Conservation (phyloP, 2,888 invertebrate species). For the Parnassius mnemosyne region DNA sequence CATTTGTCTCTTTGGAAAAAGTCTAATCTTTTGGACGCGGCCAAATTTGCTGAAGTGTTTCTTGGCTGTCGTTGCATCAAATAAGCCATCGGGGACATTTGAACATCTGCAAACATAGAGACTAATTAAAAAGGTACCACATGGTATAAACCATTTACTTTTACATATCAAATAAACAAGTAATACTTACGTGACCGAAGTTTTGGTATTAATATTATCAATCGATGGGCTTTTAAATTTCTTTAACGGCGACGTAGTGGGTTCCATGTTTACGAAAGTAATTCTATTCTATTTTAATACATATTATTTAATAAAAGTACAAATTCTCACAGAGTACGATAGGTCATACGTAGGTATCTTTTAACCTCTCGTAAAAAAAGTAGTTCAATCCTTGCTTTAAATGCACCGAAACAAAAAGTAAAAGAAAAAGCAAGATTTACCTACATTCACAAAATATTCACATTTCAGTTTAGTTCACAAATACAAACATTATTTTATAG, state of each 20-base stretch:
- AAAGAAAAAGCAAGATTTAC: too few species aligned
- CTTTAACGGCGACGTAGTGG: conserved; percentile 48
- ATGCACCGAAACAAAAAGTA: too few species aligned
- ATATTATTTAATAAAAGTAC: too few species aligned
- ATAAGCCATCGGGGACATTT: conserved; percentile 83
- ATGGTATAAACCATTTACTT: too few species aligned
- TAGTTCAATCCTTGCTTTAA: too few species aligned
- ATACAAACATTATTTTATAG: too few species aligned
- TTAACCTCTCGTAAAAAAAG: too few species aligned
- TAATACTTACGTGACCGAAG: conserved; percentile 66
- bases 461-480: too few species aligned
- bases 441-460: too few species aligned
- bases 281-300: neutral
- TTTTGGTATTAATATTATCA: conserved; percentile 57
- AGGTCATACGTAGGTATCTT: too few species aligned
- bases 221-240: conserved; percentile 54
- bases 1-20: conserved; percentile 82
- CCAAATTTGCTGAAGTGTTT: conserved; percentile 87
- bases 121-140: conserved; percentile 6
- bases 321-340: too few species aligned
- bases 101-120: conserved; percentile 72
- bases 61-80: conserved; percentile 81
- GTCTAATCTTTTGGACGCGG: conserved; percentile 82
- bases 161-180: conserved; percentile 26
- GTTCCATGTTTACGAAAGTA: conserved; percentile 42